Percentiles rank a stretch among this genome's conserved stretches.
These are phyloP conservation scores for Malurus melanocephalus DNA, from an alignment of 2,113 vertebrate species.

Conservation along the genomic window DNA sequence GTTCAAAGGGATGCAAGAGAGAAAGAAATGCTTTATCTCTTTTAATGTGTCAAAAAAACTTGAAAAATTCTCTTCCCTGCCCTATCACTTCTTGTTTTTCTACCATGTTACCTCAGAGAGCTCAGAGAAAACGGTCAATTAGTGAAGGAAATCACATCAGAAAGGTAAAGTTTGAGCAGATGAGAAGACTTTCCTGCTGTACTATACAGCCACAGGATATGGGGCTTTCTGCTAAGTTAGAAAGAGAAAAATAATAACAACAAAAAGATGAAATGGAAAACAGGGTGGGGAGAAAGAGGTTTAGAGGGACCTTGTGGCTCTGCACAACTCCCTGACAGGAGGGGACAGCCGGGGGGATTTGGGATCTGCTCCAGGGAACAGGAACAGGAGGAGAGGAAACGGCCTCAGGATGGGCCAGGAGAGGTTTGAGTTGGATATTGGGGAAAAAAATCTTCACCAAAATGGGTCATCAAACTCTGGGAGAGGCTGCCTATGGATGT, in stretches of 20 bases:
- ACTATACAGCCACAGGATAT: accelerated
- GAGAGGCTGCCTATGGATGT: not conserved
- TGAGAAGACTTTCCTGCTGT: not conserved
- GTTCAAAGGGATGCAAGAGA: not conserved
- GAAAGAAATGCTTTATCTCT: not conserved
- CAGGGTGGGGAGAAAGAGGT: not conserved
- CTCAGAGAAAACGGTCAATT: not conserved
- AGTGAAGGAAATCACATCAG: not conserved
- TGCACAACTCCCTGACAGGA: not conserved
- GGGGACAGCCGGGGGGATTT: accelerated
- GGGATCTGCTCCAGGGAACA: not conserved
- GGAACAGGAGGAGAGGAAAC: not conserved
- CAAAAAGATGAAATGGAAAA: not conserved
- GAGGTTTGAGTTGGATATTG: accelerated
- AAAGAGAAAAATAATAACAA: not conserved
- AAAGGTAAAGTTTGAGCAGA: not conserved
- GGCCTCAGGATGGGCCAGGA: accelerated
- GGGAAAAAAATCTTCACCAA: not conserved
- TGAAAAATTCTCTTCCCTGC: not conserved
- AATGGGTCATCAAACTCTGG: not conserved
- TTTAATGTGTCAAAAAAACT: not conserved
- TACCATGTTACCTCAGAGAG: not conserved
- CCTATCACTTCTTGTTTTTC: not conserved
- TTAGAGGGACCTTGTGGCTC: not conserved
- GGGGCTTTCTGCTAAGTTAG: not conserved